Evolutionary conservation across 2,113 vertebrate species (phyloP).

Genomic region (Platysternon megacephalum): DNA sequence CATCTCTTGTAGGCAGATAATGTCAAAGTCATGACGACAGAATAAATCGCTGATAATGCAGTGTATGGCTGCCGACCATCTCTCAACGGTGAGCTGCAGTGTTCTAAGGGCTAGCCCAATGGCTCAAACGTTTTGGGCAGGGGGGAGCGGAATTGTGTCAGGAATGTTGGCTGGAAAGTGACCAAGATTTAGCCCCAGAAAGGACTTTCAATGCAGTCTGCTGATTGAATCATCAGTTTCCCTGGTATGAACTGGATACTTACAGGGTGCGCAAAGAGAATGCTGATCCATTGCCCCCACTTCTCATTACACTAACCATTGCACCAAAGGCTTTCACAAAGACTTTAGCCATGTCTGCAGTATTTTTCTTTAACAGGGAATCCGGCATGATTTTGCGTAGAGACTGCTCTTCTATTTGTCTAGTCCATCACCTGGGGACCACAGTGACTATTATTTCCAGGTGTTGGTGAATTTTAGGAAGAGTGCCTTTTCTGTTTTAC

Average conservation of each 20-base stretch:
- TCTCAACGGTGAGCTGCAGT: neutral
- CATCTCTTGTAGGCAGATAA: neutral
- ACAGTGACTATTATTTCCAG: neutral
- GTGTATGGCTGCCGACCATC: neutral
- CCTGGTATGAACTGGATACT: neutral
- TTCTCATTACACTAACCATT: neutral
- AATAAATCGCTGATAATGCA: neutral
- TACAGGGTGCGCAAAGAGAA: neutral
- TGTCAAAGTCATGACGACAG: neutral
- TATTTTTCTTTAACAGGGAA: neutral
- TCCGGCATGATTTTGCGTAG: fast-evolving
- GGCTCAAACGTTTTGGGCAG: neutral
- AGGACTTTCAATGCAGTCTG: neutral
- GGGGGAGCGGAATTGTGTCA: neutral
- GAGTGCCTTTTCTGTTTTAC: neutral
- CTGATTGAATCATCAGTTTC: neutral
- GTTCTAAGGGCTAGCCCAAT: neutral
- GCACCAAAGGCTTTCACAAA: neutral
- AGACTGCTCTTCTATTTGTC: neutral
- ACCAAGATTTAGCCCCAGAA: neutral
- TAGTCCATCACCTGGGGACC: fast-evolving
- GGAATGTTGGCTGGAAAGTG: neutral
- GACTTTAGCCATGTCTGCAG: neutral
- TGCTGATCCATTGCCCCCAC: neutral
- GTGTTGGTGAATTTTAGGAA: neutral